Percentiles rank a stretch among this genome's conserved stretches.
phyloP scores from a whole-genome alignment of 2,797 vertebrate genomes.

The Crenichthys baileyi region DNA sequence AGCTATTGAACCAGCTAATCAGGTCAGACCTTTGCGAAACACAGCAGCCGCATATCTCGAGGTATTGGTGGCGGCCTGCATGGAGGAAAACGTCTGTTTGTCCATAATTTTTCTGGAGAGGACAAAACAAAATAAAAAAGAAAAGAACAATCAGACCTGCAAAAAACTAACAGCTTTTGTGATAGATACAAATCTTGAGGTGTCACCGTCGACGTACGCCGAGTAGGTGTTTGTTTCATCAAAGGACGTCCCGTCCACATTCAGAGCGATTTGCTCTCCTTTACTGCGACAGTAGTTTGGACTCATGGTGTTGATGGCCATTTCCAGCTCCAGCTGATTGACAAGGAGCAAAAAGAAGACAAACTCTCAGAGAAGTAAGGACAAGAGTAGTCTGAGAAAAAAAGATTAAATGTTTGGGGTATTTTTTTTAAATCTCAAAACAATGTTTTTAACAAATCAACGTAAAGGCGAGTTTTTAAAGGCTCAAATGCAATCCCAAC shows the following conservation, averaged over 20 bases:
- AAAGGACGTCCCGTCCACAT: constrained; percentile 89
- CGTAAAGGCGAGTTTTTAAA: neutral
- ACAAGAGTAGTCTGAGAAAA: neutral
- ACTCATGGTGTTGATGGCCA: constrained; percentile 91
- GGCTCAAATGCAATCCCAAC: neutral
- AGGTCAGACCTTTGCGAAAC: constrained; percentile 89
- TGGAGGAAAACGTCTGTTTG: constrained; percentile 94
- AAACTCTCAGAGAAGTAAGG: neutral
- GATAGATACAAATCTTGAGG: too few relatives aligned
- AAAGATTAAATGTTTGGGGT: neutral
- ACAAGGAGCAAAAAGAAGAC: neutral
- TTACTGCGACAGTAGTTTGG: constrained; percentile 98
- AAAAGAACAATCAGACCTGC: neutral
- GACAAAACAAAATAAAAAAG: neutral
- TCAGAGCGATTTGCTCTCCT: constrained; percentile 97
- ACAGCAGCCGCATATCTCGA: constrained; percentile 94
- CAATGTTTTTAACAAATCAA: neutral
- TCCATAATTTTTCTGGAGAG: constrained; percentile 94
- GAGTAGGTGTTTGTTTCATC: constrained; percentile 94
- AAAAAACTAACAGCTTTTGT: neutral
- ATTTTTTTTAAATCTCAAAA: neutral
- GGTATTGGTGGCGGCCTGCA: constrained; percentile 92
- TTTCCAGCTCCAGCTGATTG: constrained; percentile 92
- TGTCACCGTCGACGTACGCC: constrained; percentile 77
- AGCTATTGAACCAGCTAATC: neutral